A percentile compares a stretch with the other conserved stretches of the same genome.
Conservation (phyloP, 2,888 invertebrate genomes). For the Polydrusus tereticollis region DNA sequence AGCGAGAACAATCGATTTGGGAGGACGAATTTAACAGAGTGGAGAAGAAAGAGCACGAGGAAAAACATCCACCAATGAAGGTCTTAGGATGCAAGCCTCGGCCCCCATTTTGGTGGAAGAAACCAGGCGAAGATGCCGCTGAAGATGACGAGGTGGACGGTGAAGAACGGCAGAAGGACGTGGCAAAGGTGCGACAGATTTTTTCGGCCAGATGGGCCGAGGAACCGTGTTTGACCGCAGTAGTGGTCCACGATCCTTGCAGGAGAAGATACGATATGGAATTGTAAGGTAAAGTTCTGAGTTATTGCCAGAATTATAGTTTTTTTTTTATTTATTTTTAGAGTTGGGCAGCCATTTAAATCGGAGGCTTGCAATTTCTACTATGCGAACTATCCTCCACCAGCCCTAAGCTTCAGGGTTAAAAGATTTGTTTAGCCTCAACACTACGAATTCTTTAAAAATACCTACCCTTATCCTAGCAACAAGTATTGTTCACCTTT, state of each 20-base stretch:
- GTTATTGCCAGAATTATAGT: not conserved
- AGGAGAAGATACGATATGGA: constrained; percentile 61
- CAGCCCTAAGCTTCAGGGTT: constrained; percentile 59
- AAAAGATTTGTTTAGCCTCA: constrained; percentile 52
- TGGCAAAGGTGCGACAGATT: constrained; percentile 13
- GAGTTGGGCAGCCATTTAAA: constrained; percentile 70
- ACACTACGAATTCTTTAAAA: not conserved
- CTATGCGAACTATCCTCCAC: constrained; percentile 70
- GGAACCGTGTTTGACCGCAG: constrained; percentile 68
- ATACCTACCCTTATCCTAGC: not conserved
- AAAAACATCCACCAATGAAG: constrained; percentile 52
- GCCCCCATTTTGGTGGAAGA: constrained; percentile 62
- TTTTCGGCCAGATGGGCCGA: constrained; percentile 68
- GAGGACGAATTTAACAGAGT: constrained; percentile 50
- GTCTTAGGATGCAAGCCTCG: constrained; percentile 53
- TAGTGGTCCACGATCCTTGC: constrained; percentile 59
- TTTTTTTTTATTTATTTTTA: constrained; percentile 57
- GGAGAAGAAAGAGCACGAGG: constrained; percentile 50
- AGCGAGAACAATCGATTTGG: constrained; percentile 55
- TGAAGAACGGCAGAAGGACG: not conserved
- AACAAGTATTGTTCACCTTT: not conserved
- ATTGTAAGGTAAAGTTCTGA: too few species aligned
- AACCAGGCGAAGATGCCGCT: not conserved
- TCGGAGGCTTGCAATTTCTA: constrained; percentile 73
- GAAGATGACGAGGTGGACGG: not conserved